Evolutionary conservation across 2,797 vertebrate genomes (phyloP).

Genomic region (Cebuella pygmaea): DNA sequence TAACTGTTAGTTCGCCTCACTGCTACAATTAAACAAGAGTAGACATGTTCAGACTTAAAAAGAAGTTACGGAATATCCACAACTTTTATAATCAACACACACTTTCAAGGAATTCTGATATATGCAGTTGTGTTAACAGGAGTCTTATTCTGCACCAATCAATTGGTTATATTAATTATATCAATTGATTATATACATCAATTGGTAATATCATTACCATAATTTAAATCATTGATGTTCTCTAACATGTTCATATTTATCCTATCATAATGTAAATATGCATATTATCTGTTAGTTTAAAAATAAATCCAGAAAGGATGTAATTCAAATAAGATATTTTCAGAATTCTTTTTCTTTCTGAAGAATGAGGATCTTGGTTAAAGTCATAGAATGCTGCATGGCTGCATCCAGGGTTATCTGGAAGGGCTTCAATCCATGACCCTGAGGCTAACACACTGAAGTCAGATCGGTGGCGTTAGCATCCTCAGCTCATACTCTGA

Average conservation of each 20-base stretch:
- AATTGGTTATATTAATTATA: background rate
- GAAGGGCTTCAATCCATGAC: no score
- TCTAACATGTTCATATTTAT: background rate
- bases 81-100: background rate
- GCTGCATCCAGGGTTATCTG: background rate
- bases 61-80: background rate
- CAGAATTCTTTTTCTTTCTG: background rate
- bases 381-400: background rate
- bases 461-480: background rate
- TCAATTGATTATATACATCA: background rate
- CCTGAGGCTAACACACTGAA: background rate
- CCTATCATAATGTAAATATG: background rate
- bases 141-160: background rate
- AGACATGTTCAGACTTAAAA: background rate
- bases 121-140: background rate
- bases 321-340: background rate
- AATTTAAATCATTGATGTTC: background rate
- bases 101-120: background rate
- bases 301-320: background rate
- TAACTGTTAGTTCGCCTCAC: background rate
- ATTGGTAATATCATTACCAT: background rate
- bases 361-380: background rate
- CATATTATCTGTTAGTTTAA: background rate
- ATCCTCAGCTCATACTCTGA: background rate
- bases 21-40: background rate